phyloP scores from a whole-genome alignment of 2,888 invertebrate genomes.

The Empis livida region DNA sequence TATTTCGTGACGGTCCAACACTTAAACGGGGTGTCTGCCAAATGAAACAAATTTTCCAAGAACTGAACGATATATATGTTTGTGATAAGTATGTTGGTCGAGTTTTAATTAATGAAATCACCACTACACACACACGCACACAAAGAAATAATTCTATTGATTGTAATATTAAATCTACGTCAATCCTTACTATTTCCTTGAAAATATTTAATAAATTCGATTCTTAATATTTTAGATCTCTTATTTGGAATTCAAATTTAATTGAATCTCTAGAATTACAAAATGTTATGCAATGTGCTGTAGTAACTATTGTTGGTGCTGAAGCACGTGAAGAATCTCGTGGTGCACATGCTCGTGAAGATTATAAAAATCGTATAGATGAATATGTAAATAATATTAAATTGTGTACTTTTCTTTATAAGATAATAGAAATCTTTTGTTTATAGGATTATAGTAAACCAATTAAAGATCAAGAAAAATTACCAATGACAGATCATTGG shows the following conservation, averaged over 20 bases:
- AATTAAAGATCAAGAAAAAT: slow-evolving; percentile 59
- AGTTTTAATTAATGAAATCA: too few relatives aligned
- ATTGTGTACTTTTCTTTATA: background rate
- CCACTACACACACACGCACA: too few relatives aligned
- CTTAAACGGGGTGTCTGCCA: slow-evolving; percentile 63
- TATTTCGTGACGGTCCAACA: slow-evolving; percentile 75
- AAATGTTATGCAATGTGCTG: slow-evolving; percentile 80
- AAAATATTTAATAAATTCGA: too few relatives aligned
- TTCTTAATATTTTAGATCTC: slow-evolving; percentile 19
- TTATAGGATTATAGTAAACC: slow-evolving; percentile 65
- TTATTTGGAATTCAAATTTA: slow-evolving; percentile 91
- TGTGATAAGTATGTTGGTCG: slow-evolving; percentile 38
- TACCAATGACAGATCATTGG: slow-evolving; percentile 76
- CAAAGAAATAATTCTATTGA: too few relatives aligned
- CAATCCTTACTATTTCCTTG: too few relatives aligned
- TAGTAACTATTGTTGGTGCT: slow-evolving; percentile 77
- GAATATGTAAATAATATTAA: slow-evolving; percentile 45
- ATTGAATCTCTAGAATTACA: slow-evolving; percentile 88
- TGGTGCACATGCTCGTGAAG: slow-evolving; percentile 91
- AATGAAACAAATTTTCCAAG: slow-evolving; percentile 59
- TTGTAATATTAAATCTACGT: too few relatives aligned
- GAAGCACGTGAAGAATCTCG: slow-evolving; percentile 85
- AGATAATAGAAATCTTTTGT: too few relatives aligned
- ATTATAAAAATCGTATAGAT: slow-evolving; percentile 72
- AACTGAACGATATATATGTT: slow-evolving; percentile 61